Conservation (phyloP, 2,888 invertebrate genomes). For the Galerucella pusilla region DNA sequence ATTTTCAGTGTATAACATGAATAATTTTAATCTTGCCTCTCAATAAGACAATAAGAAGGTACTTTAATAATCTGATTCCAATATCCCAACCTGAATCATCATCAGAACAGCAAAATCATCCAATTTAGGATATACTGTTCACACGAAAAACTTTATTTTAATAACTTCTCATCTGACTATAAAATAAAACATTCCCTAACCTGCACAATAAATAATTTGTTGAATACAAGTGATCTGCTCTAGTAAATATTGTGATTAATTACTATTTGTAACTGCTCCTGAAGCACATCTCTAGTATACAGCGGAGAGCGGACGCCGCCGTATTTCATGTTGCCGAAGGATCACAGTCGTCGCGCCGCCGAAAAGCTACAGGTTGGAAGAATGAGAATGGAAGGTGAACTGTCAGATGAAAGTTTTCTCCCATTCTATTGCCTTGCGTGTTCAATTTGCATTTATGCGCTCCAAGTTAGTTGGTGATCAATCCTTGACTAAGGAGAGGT, state of each 20-base stretch:
- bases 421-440: slow-evolving; percentile 35
- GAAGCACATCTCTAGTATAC: neutral
- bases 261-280: neutral
- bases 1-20: too few species aligned
- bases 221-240: too few species aligned
- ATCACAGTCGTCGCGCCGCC: slow-evolving; percentile 17
- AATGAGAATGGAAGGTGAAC: slow-evolving; percentile 21
- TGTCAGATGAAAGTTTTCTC: slow-evolving; percentile 24
- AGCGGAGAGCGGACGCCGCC: slow-evolving; percentile 1
- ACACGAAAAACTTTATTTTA: too few species aligned
- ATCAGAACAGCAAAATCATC: too few species aligned
- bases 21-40: too few species aligned
- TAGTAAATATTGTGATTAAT: neutral
- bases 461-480: slow-evolving; percentile 1
- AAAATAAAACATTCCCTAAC: too few species aligned
- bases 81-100: too few species aligned
- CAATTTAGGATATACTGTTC: too few species aligned
- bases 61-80: too few species aligned
- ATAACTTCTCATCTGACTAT: too few species aligned
- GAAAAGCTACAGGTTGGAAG: slow-evolving; percentile 57
- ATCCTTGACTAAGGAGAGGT: neutral
- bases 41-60: too few species aligned
- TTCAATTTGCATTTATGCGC: slow-evolving; percentile 17
- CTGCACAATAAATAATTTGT: too few species aligned
- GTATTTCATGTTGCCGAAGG: neutral